Evolutionary conservation across 1,140 invertebrate genomes (phyloP).

Genomic region (Melipona quadrifasciata): DNA sequence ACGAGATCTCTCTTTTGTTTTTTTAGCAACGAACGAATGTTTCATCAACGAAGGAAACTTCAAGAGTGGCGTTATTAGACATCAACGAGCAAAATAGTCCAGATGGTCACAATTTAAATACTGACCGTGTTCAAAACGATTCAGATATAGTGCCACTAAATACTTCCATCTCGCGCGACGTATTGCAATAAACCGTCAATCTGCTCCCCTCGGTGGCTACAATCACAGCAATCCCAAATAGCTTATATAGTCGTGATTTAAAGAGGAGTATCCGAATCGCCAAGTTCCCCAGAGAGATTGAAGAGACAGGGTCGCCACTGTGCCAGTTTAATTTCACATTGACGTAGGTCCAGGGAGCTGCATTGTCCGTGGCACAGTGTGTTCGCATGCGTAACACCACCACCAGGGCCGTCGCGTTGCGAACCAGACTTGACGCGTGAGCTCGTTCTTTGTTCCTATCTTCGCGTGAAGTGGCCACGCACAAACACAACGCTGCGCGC

Average conservation of each 20-base stretch:
- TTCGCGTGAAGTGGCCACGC: slow-evolving; percentile 18
- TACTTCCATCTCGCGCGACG: neutral
- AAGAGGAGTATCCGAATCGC: neutral
- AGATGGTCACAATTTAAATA: neutral
- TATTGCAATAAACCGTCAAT: neutral
- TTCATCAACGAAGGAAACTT: neutral
- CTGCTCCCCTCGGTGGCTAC: neutral
- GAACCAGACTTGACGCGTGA: neutral
- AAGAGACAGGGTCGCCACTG: neutral
- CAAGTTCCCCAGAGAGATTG: neutral
- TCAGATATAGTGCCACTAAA: neutral
- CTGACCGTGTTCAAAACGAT: neutral
- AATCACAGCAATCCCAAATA: neutral
- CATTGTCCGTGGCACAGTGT: slow-evolving; percentile 9
- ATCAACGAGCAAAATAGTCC: neutral
- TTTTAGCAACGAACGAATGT: neutral
- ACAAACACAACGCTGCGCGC: neutral
- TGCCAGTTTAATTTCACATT: slow-evolving; percentile 43
- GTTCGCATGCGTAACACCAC: slow-evolving; percentile 27
- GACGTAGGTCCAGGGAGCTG: slow-evolving; percentile 45
- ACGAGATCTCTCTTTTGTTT: neutral
- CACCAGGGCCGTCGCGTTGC: neutral
- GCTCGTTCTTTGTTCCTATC: slow-evolving; percentile 24
- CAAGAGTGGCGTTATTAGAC: neutral
- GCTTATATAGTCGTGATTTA: neutral